A percentile compares a stretch with the other conserved stretches of the same genome.
These are phyloP conservation scores for Tragelaphus oryx DNA, from an alignment of 2,797 vertebrate species.

Conservation along the genomic window DNA sequence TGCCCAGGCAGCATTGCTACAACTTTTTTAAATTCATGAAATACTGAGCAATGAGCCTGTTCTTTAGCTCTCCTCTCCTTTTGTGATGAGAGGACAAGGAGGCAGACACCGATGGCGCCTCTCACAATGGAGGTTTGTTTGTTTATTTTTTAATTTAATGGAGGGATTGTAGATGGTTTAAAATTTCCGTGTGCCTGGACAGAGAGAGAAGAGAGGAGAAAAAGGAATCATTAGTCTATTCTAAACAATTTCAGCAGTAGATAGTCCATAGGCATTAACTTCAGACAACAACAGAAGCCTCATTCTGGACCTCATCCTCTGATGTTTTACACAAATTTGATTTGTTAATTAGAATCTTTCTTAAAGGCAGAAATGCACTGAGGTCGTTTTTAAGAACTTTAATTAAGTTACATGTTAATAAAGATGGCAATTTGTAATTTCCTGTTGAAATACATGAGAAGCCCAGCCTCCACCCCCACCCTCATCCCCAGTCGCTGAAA, in stretches of 20 bases:
- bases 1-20: neutral
- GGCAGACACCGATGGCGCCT: conserved; percentile 45
- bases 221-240: neutral
- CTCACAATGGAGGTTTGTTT: conserved; percentile 50
- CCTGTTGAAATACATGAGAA: neutral
- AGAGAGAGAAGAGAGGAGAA: neutral
- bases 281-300: neutral
- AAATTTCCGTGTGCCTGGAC: conserved; percentile 2
- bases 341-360: neutral
- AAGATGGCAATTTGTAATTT: neutral
- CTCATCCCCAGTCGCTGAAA: neutral
- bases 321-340: neutral
- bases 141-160: conserved; percentile 51
- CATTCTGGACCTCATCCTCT: neutral
- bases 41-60: neutral
- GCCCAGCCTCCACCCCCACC: fast-evolving
- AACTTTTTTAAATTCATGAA: conserved; percentile 13
- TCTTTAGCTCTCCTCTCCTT: neutral
- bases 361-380: neutral
- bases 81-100: conserved; percentile 33
- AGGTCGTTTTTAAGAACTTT: neutral
- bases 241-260: neutral
- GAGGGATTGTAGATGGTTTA: conserved; percentile 30
- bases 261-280: neutral
- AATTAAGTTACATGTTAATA: neutral